Evolutionary conservation across 2,113 vertebrate species (phyloP).

Genomic region (Elephas maximus): DNA sequence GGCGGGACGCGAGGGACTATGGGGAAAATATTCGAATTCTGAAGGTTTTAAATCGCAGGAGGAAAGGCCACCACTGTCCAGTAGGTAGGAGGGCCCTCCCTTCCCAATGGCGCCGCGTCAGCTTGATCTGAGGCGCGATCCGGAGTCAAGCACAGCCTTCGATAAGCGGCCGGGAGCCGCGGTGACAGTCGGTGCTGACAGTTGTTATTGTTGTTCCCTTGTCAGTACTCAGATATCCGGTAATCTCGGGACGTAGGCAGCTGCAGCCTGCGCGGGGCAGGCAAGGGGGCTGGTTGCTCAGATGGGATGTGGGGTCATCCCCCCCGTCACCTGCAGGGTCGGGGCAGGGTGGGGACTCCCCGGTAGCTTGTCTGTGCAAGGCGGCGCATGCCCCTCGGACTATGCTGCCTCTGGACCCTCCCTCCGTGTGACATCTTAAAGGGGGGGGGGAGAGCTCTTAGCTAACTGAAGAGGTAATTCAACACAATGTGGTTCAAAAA

Average conservation of each 20-base stretch:
- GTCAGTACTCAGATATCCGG: neutral
- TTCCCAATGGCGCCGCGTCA: fast-evolving
- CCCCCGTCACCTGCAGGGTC: neutral
- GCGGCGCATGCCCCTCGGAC: neutral
- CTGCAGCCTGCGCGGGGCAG: neutral
- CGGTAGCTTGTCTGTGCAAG: neutral
- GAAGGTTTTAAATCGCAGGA: neutral
- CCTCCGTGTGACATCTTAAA: neutral
- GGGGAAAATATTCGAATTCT: neutral
- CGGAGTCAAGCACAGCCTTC: fast-evolving
- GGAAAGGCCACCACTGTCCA: fast-evolving
- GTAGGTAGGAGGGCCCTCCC: slow-evolving; percentile 1
- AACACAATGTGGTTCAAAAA: neutral
- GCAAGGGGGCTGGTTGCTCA: too few species aligned
- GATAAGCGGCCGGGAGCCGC: neutral
- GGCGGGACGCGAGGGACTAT: neutral
- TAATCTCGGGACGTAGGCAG: neutral
- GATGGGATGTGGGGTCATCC: neutral
- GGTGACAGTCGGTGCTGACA: neutral
- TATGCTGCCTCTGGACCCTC: neutral
- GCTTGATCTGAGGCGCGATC: fast-evolving
- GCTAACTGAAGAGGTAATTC: neutral
- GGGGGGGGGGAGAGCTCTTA: neutral
- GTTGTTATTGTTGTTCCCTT: neutral
- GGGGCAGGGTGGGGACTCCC: neutral